phyloP scores from a whole-genome alignment of 2,113 vertebrate genomes.

The Vulpes ferrilata region DNA sequence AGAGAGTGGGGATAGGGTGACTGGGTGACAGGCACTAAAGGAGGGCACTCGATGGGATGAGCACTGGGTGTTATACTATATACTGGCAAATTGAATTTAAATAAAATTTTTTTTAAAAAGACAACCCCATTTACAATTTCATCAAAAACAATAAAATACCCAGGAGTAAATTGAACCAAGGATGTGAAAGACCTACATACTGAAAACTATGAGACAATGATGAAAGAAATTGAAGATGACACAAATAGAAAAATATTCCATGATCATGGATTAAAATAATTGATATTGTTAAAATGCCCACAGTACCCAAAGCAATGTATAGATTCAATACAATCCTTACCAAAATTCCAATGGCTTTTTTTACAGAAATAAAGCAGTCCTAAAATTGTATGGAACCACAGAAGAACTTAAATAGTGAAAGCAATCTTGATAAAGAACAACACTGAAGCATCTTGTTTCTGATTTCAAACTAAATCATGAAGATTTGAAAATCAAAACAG shows the following conservation, averaged over 20 bases:
- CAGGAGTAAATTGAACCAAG: neutral
- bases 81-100: too few relatives aligned
- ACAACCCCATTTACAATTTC: neutral
- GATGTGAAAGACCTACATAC: neutral
- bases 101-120: too few relatives aligned
- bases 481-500: neutral
- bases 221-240: neutral
- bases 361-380: neutral
- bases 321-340: neutral
- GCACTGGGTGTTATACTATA: too few relatives aligned
- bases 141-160: neutral
- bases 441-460: neutral
- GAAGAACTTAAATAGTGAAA: neutral
- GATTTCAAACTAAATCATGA: neutral
- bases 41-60: too few relatives aligned
- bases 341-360: neutral
- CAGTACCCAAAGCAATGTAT: neutral
- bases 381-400: neutral
- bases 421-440: neutral
- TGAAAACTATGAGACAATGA: neutral
- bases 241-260: neutral
- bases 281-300: neutral
- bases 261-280: neutral
- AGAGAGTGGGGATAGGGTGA: too few relatives aligned
- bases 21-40: too few relatives aligned